A percentile compares a stretch with the other conserved stretches of the same genome.
Conservation (phyloP, 2,797 vertebrate genomes). For the Acridotheres tristis region DNA sequence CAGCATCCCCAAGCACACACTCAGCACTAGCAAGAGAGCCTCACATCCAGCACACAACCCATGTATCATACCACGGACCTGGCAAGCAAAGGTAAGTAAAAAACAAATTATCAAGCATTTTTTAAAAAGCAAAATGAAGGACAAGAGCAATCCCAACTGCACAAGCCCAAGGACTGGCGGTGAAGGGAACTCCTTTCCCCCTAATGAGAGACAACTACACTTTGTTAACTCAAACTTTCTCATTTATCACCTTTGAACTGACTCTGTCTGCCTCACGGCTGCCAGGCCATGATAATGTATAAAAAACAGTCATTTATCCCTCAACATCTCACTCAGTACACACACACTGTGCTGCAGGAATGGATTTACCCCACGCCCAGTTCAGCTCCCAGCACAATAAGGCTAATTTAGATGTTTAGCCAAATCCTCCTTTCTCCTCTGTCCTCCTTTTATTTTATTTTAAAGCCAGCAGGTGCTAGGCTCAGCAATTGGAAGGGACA, state of each 20-base stretch:
- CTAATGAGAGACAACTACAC: not conserved
- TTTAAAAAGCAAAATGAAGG: not conserved
- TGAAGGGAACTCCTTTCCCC: not conserved
- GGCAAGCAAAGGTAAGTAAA: not conserved
- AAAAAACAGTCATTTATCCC: slow-evolving; percentile 60
- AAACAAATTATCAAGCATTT: not conserved
- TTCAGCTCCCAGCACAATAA: slow-evolving; percentile 58
- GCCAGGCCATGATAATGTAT: slow-evolving; percentile 56
- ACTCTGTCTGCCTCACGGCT: slow-evolving; percentile 40
- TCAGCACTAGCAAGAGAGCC: not conserved
- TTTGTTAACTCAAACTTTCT: slow-evolving; percentile 36
- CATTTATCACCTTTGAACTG: slow-evolving; percentile 45
- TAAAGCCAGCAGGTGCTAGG: not conserved
- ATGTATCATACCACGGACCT: not conserved
- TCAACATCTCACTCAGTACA: slow-evolving; percentile 52
- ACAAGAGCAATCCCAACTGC: rapidly evolving
- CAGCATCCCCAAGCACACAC: not conserved
- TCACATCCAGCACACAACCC: not conserved
- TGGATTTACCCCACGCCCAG: slow-evolving; percentile 46
- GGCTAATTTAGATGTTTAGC: slow-evolving; percentile 62
- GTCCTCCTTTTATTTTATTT: slow-evolving; percentile 15
- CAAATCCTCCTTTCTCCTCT: not conserved
- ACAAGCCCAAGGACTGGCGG: not conserved
- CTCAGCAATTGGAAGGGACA: not conserved
- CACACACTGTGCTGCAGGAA: slow-evolving; percentile 4